Percentiles rank a stretch among this genome's conserved stretches.
These are phyloP conservation scores for Agonum fuliginosum DNA, from an alignment of 2,888 invertebrate genomes.

Conservation along the genomic window DNA sequence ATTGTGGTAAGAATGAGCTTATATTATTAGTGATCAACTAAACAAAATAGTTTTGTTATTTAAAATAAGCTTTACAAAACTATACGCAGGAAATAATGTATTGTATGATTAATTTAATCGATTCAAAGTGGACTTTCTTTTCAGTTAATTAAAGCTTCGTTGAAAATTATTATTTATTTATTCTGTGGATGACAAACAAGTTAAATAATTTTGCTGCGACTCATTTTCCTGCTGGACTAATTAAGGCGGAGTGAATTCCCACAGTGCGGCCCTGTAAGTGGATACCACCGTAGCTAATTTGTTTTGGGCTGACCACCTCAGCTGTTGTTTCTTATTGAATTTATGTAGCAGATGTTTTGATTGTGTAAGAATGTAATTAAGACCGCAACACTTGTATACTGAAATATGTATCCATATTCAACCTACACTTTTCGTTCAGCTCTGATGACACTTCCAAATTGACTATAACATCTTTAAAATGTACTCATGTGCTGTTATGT, in stretches of 20 bases:
- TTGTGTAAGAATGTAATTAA: constrained; percentile 69
- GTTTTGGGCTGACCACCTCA: constrained; percentile 55
- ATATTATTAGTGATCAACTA: too few species aligned
- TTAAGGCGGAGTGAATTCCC: background rate
- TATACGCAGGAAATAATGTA: too few species aligned
- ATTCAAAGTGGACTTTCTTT: too few species aligned
- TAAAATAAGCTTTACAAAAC: too few species aligned
- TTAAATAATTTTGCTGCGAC: too few species aligned
- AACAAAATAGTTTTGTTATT: too few species aligned
- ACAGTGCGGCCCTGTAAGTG: constrained; percentile 32
- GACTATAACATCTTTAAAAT: background rate
- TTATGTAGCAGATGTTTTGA: constrained; percentile 69
- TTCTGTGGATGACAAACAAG: too few species aligned
- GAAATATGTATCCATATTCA: constrained; percentile 59
- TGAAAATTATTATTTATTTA: too few species aligned
- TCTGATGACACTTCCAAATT: background rate
- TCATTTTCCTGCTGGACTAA: too few species aligned
- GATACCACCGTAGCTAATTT: constrained; percentile 41
- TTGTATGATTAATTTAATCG: too few species aligned
- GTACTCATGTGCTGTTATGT: background rate
- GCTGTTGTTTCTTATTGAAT: constrained; percentile 65
- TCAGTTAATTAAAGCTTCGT: too few species aligned
- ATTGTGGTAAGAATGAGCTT: too few species aligned
- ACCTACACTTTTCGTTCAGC: background rate
- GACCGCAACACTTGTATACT: constrained; percentile 65